These are phyloP conservation scores for Lepus europaeus DNA, from an alignment of 2,113 vertebrate species.

Conservation along the genomic window DNA sequence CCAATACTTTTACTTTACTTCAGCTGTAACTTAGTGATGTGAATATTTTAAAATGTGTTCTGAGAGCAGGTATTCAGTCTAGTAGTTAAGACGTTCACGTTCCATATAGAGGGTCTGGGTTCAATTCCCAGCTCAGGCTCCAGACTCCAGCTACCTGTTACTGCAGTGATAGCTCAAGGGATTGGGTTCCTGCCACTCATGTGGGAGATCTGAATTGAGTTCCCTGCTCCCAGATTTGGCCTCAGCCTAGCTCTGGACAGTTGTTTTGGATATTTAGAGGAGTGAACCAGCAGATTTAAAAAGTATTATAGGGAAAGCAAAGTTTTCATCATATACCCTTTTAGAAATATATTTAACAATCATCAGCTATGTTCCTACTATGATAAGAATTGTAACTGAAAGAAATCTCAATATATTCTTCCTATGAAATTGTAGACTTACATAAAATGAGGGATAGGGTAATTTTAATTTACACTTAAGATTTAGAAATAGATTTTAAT, in stretches of 20 bases:
- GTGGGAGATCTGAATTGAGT: no score
- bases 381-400: not conserved
- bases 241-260: no score
- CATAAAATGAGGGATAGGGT: not conserved
- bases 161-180: no score
- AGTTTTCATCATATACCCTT: not conserved
- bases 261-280: no score
- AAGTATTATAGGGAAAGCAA: not conserved
- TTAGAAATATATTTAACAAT: not conserved
- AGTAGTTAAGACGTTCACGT: no score
- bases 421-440: not conserved
- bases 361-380: not conserved
- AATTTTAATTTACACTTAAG: conserved; percentile 12
- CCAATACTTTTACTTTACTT: conserved; percentile 76
- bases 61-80: not conserved
- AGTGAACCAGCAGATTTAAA: no score
- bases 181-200: no score
- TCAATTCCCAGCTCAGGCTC: no score
- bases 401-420: not conserved
- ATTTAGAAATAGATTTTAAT: not conserved
- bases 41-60: not conserved
- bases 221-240: no score
- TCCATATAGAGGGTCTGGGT: no score
- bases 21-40: conserved; percentile 16
- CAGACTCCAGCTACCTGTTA: no score